Evolutionary conservation across 2,113 vertebrate species (phyloP).

Genomic region (Menidia beryllina): DNA sequence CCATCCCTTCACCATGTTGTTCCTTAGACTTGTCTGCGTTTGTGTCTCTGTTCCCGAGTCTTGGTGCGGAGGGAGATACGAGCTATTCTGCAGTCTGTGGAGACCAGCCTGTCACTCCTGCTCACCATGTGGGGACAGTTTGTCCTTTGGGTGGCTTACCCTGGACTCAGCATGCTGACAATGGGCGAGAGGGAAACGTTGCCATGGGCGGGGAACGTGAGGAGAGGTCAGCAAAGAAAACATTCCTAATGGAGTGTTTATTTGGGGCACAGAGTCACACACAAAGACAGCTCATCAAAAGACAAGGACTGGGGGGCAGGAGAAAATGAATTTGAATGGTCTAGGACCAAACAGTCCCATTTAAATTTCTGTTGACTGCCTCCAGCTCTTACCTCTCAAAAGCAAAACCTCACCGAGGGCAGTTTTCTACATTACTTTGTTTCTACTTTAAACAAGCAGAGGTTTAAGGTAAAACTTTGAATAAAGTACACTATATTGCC

Average conservation of each 20-base stretch:
- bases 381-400: conserved; percentile 43
- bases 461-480: conserved; percentile 12
- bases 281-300: conserved; percentile 65
- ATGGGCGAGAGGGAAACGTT: conserved; percentile 53
- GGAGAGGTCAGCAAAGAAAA: conserved; percentile 54
- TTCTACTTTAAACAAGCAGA: conserved; percentile 14
- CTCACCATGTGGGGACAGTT: conserved; percentile 63
- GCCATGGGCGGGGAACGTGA: conserved; percentile 55
- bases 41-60: conserved; percentile 50
- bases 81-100: conserved; percentile 57
- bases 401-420: conserved; percentile 26
- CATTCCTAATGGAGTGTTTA: conserved; percentile 72
- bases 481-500: too few relatives aligned
- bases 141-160: conserved; percentile 65
- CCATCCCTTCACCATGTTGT: conserved; percentile 35
- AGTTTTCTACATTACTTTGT: conserved; percentile 28
- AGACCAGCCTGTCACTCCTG: conserved; percentile 65
- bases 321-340: conserved; percentile 56
- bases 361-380: conserved; percentile 54
- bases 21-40: conserved; percentile 61
- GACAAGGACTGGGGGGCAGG: conserved; percentile 44
- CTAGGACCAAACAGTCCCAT: conserved; percentile 50
- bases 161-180: conserved; percentile 62
- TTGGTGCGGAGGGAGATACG: conserved; percentile 51
- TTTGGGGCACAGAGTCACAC: conserved; percentile 63